phyloP scores from a whole-genome alignment of 30 jellyfish, hydroid and myxozoan species.

The Hydra vulgaris region DNA sequence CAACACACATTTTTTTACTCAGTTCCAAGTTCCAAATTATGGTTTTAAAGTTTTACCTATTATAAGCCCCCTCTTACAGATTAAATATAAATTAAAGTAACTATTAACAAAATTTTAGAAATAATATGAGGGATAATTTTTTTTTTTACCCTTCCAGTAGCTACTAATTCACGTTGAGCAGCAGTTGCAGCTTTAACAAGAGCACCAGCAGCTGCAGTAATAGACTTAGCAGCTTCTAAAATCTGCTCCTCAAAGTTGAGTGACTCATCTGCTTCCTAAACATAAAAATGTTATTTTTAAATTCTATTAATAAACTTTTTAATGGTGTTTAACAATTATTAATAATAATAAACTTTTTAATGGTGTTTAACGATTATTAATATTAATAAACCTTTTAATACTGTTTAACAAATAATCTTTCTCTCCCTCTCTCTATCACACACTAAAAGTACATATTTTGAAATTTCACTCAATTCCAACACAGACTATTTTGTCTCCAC shows the following conservation, averaged over 20 bases:
- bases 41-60: slow-evolving; percentile 6
- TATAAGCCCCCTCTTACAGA: slow-evolving; percentile 32
- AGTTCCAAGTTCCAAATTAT: background rate
- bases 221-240: slow-evolving; percentile 95
- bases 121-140: too few relatives aligned
- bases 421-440: too few relatives aligned
- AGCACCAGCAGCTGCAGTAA: slow-evolving; percentile 98
- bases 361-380: too few relatives aligned
- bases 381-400: too few relatives aligned
- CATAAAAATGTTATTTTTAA: background rate
- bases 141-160: slow-evolving; percentile 79
- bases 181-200: slow-evolving; percentile 93
- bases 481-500: too few relatives aligned
- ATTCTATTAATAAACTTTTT: background rate
- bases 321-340: background rate
- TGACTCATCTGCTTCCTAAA: slow-evolving; percentile 81
- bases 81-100: background rate
- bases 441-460: too few relatives aligned
- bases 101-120: too few relatives aligned
- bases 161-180: slow-evolving; percentile 96
- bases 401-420: too few relatives aligned
- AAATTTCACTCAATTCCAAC: too few relatives aligned
- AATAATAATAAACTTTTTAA: too few relatives aligned
- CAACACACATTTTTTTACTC: too few relatives aligned
- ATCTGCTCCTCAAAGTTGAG: slow-evolving; percentile 96